phyloP scores from a whole-genome alignment of 2,113 vertebrate species.

The Baryphthengus martii region DNA sequence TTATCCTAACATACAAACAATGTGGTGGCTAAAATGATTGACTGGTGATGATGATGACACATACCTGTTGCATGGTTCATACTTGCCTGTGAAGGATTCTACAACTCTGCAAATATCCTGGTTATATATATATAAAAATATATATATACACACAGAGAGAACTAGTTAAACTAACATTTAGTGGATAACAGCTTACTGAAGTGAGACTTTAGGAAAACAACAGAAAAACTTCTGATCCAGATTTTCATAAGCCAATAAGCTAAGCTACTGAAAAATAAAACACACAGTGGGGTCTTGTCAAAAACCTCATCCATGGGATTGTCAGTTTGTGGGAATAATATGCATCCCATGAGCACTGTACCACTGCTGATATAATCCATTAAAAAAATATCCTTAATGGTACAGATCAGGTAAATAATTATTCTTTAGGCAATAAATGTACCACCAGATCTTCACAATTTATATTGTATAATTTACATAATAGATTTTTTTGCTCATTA shows the following conservation, averaged over 20 bases:
- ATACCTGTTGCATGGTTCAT: not conserved
- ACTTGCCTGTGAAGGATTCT: not conserved
- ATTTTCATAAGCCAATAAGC: not conserved
- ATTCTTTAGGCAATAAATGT: not conserved
- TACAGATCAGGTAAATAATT: not conserved
- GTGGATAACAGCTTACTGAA: not conserved
- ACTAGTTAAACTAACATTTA: not conserved
- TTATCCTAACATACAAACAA: not conserved
- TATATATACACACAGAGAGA: not conserved
- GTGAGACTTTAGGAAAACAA: not conserved
- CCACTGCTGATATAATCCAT: not conserved
- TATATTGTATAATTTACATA: not conserved
- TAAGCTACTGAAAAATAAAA: not conserved
- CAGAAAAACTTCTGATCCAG: not conserved
- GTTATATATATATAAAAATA: not conserved
- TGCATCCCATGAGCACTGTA: not conserved
- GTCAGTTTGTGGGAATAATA: not conserved
- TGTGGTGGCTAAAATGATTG: not conserved
- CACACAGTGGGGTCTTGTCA: not conserved
- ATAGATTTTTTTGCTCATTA: not conserved
- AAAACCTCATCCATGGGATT: not conserved
- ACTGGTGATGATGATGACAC: not conserved
- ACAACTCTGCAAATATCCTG: not conserved
- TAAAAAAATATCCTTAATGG: not conserved
- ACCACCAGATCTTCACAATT: not conserved